Evolutionary conservation across 2,888 invertebrate species (phyloP), one percentile per base, ranked within the genome.

Genomic region (Xanthia icteritia): DNA sequence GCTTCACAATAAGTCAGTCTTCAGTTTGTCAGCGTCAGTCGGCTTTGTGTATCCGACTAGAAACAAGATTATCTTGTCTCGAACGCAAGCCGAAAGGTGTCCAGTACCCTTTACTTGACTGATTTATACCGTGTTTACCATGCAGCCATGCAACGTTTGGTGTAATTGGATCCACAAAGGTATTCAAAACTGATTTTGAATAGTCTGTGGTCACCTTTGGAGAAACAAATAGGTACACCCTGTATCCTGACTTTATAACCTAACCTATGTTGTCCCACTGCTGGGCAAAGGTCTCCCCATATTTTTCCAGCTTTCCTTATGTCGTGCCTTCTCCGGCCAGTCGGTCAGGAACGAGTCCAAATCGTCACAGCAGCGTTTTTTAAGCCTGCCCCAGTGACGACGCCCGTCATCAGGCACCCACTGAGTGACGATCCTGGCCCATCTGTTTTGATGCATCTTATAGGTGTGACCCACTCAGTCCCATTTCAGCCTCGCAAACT

Each of bases 21-120:
- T 56, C 17, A 51, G 56, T 27, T 56, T 36, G 48, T 51, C 8
- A 20, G 51, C 51, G 6, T 51, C 20, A 73, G 58, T 39, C 27
- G n/a, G 73, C 79, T 86, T 79, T 76, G 74, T 79, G 71, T 69
- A 36, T 54, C 70, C 51, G 71, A 60, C 83, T 81, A 42, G 67
- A 73, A 63, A 82, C 64, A 72, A 74, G 79, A 86, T 83, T 82
- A 83, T 82, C 82, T 72, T 69, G 74, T 82, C 82, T 72, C 45
- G 45, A 72, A 74, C 61, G 61, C 45, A 66, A 69, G 65, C 68
- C 56, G 68, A 82, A 77, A 77, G 68, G 73, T 70, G 58, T 27
- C 48, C 60, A 45, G 45, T 31, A 23, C 13, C 60, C 58, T 76
- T 71, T 64, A 27, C 51, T 69, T 64, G 75, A 86, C 67, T 64